Percentiles rank a stretch among this genome's conserved stretches.
Conservation (phyloP, 1,140 invertebrate species). For the Drosophila oshimai region DNA sequence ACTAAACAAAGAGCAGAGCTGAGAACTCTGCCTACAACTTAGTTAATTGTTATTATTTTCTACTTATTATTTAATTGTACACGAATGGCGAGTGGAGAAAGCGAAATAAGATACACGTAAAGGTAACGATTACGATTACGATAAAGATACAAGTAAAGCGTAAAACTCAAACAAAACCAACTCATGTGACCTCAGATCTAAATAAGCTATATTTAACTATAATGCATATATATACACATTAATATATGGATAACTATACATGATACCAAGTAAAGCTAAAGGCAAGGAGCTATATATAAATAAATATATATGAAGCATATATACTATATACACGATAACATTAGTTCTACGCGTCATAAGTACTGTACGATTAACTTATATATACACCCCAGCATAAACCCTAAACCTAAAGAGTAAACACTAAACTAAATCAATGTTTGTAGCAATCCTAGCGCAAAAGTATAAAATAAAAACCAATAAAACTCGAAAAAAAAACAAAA, state of each 20-base stretch:
- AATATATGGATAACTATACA: constrained; percentile 47
- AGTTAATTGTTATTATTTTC: constrained; percentile 82
- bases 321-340: constrained; percentile 69
- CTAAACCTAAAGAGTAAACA: constrained; percentile 28
- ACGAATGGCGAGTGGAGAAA: constrained; percentile 68
- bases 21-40: constrained; percentile 60
- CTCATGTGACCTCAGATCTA: constrained; percentile 83
- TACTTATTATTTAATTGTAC: constrained; percentile 81
- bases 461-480: constrained; percentile 37
- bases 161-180: constrained; percentile 83
- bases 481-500: constrained; percentile 29
- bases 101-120: constrained; percentile 58
- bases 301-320: constrained; percentile 76
- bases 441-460: constrained; percentile 60
- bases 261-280: constrained; percentile 57
- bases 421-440: constrained; percentile 73
- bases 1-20: constrained; percentile 45
- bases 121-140: constrained; percentile 1
- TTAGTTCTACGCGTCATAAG: constrained; percentile 73
- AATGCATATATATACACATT: constrained; percentile 49
- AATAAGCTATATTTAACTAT: constrained; percentile 81
- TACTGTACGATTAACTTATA: constrained; percentile 76
- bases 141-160: constrained; percentile 69
- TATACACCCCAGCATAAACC: constrained; percentile 47
- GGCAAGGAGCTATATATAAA: constrained; percentile 37